Percentiles rank a stretch among this genome's conserved stretches.
These are phyloP conservation scores for Oryzias woworae DNA, from an alignment of 2,113 vertebrate genomes.

Conservation along the genomic window DNA sequence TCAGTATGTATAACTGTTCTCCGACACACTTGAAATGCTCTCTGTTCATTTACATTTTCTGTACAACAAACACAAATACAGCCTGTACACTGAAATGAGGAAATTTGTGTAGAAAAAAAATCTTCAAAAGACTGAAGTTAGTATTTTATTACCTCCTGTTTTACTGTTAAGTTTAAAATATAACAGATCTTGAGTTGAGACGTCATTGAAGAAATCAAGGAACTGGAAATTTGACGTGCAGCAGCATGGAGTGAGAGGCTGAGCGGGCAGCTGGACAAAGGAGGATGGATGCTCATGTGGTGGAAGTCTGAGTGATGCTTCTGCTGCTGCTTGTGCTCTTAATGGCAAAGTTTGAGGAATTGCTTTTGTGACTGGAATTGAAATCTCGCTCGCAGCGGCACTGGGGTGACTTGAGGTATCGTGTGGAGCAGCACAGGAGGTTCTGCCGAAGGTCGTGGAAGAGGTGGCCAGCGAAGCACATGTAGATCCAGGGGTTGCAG, in stretches of 20 bases:
- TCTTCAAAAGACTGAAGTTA: constrained; percentile 1
- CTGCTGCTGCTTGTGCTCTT: constrained; percentile 88
- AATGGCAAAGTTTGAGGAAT: constrained; percentile 88
- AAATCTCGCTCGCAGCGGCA: constrained; percentile 81
- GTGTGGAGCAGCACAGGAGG: constrained; percentile 84
- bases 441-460: constrained; percentile 90
- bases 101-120: constrained; percentile 1
- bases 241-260: constrained; percentile 3
- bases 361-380: constrained; percentile 87
- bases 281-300: constrained; percentile 54
- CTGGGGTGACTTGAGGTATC: constrained; percentile 77
- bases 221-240: constrained; percentile 11
- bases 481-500: constrained; percentile 99
- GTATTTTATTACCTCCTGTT: constrained; percentile 2
- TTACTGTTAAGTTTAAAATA: constrained; percentile 4
- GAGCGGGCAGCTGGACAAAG: neutral
- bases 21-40: neutral
- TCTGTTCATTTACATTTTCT: constrained; percentile 9
- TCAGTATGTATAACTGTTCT: neutral
- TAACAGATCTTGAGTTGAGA: constrained; percentile 8
- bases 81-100: constrained; percentile 21
- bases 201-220: constrained; percentile 17
- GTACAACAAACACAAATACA: constrained; percentile 20
- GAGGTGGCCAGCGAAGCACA: constrained; percentile 94
- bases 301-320: constrained; percentile 80